Base-by-base conservation (phyloP, 2,888 invertebrate genomes). In the Bellardia bayeri region DNA sequence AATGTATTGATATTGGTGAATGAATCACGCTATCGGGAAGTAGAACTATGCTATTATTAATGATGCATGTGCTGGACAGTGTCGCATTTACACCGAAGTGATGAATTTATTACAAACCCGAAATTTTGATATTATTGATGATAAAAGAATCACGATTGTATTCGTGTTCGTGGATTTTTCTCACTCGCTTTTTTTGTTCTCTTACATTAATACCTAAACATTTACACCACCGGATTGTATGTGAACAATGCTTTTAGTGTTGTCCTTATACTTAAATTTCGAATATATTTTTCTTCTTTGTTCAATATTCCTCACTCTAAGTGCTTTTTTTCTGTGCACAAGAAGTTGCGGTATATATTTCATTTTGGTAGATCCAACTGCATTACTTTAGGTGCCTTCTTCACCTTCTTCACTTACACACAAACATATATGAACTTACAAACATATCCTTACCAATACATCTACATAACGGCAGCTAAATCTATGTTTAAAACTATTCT, bases 321-420 rank as follows among this genome's bases (percentile, higher is more conserved):
- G 80, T 85, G 69, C 42, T 79, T 75, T 56, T 42, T 58, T 51
- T 63, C 45, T 49, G 7, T 61, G 51, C 64, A 30, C 69, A 75
- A 82, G 58, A 81, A 75, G 9, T 85, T 85, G 85, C 82, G 82
- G 85, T 85, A 87, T 75, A 85, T 87, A 87, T 87, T 85, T 87
- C 85, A 87, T 85, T 85, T 79, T 61, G 75, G 8, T 75, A 75
- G 78, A 87, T 87, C 87, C 87, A 75, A 80, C 87, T 87, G 87
- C 85, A 87, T 76, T 85, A 85, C 75, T 79, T 85, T 40, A 85
- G 49, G 16, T 82, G 30, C 51, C 23, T 66, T 63, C 42, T 56
- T 68, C 58, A 54, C 42, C 63, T 69, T 78, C n/a, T 56, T 33
- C 30, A 33, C 14, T 61, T 42, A 63, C 16, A 63, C 16, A 63